These are phyloP conservation scores for Pelodytes ibericus DNA, from an alignment of 2,797 vertebrate genomes.

Conservation along the genomic window DNA sequence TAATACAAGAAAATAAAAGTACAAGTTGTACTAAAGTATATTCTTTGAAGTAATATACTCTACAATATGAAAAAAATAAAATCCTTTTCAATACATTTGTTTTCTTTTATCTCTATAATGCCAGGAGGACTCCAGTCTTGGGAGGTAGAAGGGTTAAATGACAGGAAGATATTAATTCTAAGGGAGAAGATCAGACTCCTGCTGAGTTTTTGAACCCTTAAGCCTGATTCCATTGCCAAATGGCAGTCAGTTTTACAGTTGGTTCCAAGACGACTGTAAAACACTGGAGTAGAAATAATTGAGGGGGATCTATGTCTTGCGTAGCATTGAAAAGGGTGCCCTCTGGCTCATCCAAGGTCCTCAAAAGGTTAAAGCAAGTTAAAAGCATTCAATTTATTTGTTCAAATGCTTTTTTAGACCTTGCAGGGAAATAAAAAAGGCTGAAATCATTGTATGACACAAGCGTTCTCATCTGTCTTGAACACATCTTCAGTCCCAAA, in stretches of 20 bases:
- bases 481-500: no score
- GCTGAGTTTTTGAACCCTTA: neutral
- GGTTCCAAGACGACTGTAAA: neutral
- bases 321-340: neutral
- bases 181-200: neutral
- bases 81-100: neutral
- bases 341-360: neutral
- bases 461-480: no score
- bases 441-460: no score
- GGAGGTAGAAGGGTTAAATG: neutral
- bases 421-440: no score
- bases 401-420: no score
- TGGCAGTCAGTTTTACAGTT: neutral
- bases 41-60: neutral
- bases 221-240: neutral
- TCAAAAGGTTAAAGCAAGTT: neutral
- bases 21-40: neutral
- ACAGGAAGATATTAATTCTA: neutral
- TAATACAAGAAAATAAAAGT: neutral
- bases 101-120: neutral
- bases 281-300: neutral
- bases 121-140: neutral
- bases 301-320: neutral
- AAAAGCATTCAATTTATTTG: no score
- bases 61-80: neutral